Conservation (phyloP, 2,888 invertebrate genomes). For the Rhynchonema sp. region DNA sequence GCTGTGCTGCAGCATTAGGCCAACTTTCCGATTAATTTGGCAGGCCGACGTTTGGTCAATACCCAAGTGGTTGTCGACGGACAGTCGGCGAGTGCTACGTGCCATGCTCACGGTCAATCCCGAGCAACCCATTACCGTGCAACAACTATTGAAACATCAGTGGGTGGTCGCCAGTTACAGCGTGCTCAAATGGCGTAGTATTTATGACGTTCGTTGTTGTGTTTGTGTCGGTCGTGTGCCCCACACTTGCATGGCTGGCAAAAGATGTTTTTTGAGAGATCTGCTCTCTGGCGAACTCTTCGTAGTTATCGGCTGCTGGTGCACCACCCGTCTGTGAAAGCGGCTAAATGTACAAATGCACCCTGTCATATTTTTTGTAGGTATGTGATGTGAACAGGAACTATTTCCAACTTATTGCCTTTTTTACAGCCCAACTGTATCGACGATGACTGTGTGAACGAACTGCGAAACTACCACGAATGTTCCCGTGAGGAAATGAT, state of each 20-base stretch:
- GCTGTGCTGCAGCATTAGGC: too few relatives aligned
- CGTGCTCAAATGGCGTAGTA: slow-evolving; percentile 33
- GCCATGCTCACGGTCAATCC: slow-evolving; percentile 42
- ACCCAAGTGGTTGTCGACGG: slow-evolving; percentile 45
- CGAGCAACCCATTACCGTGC: slow-evolving; percentile 45
- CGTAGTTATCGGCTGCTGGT: too few relatives aligned
- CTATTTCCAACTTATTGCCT: too few relatives aligned
- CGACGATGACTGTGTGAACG: slow-evolving; percentile 41
- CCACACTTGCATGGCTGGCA: neutral
- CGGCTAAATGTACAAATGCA: too few relatives aligned
- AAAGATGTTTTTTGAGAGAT: too few relatives aligned
- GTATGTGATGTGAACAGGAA: too few relatives aligned
- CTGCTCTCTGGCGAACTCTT: too few relatives aligned
- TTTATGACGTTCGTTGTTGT: slow-evolving; percentile 29
- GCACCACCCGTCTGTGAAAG: too few relatives aligned
- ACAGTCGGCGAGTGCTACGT: slow-evolving; percentile 41
- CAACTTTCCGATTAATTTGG: too few relatives aligned
- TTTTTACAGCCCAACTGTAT: slow-evolving; percentile 29
- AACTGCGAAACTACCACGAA: slow-evolving; percentile 38
- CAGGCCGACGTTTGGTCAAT: slow-evolving; percentile 62
- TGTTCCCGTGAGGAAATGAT: slow-evolving; percentile 29
- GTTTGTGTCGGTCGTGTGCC: neutral
- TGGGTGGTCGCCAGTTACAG: slow-evolving; percentile 31
- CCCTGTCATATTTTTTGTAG: too few relatives aligned
- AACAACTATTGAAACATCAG: slow-evolving; percentile 45